phyloP scores from a whole-genome alignment of 1,140 invertebrate genomes.

The Adelges cooleyi region DNA sequence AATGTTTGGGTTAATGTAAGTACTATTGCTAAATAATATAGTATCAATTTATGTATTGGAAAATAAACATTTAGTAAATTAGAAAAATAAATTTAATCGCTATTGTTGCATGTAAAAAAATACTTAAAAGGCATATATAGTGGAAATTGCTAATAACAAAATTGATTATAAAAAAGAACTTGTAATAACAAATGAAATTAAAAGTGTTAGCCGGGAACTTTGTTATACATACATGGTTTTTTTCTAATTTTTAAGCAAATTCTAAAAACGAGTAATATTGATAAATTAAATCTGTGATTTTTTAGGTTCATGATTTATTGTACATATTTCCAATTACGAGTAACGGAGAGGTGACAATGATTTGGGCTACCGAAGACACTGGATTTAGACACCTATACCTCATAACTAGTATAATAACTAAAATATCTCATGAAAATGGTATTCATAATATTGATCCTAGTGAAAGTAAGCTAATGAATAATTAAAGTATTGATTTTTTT shows the following conservation, averaged over 20 bases:
- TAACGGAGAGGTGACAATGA: constrained; percentile 53
- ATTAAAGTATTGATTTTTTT: no score
- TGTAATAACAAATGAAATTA: no score
- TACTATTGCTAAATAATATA: constrained; percentile 4
- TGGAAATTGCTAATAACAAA: no score
- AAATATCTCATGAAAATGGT: constrained; percentile 32
- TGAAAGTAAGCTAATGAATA: constrained; percentile 10
- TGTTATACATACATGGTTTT: no score
- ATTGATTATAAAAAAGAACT: no score
- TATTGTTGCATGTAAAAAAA: no score
- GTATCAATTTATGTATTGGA: no score
- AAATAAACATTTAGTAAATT: no score
- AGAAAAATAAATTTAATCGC: no score
- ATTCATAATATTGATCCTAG: constrained; percentile 8
- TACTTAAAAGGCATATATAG: no score
- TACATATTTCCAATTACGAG: constrained; percentile 60
- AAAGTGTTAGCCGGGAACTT: no score
- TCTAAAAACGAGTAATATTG: constrained; percentile 25
- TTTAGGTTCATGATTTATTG: constrained; percentile 69
- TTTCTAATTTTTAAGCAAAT: background rate
- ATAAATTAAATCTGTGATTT: background rate
- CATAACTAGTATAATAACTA: constrained; percentile 47
- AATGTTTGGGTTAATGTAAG: constrained; percentile 70
- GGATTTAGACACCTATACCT: constrained; percentile 86
- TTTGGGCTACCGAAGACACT: constrained; percentile 86